Evolutionary conservation across 2,113 vertebrate genomes (phyloP).

Genomic region (Coregonus clupeaformis): DNA sequence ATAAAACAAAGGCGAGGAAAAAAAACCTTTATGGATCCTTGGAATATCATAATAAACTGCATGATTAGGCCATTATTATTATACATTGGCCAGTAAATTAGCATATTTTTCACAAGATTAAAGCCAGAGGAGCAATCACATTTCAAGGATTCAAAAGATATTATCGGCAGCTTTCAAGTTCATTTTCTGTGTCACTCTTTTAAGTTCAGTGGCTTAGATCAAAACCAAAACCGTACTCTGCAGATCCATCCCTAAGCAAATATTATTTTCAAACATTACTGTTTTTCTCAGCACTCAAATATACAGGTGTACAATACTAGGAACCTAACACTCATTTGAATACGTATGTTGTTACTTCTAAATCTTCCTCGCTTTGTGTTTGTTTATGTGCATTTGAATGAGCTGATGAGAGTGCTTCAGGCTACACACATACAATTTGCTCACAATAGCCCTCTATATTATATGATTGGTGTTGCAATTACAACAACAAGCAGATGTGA

Average conservation of each 20-base stretch:
- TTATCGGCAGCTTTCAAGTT: conserved; percentile 24
- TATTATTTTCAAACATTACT: conserved; percentile 51
- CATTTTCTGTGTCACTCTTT: conserved; percentile 25
- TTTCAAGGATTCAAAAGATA: conserved; percentile 45
- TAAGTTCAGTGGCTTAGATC: conserved; percentile 15
- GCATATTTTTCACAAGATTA: conserved; percentile 56
- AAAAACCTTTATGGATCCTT: conserved; percentile 48
- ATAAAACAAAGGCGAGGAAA: conserved; percentile 37
- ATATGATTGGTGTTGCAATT: conserved; percentile 32
- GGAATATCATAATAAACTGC: conserved; percentile 38
- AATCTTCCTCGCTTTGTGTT: conserved; percentile 18
- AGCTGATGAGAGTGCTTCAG: conserved; percentile 30
- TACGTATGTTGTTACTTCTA: conserved; percentile 34
- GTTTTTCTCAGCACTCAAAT: conserved; percentile 30
- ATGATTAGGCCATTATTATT: conserved; percentile 50
- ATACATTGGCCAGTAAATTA: conserved; percentile 36
- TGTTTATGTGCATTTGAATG: conserved; percentile 39
- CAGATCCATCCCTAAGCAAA: conserved; percentile 25
- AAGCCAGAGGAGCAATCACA: conserved; percentile 39
- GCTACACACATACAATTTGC: conserved; percentile 32
- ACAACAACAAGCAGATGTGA: conserved; percentile 26
- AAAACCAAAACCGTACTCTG: conserved; percentile 34
- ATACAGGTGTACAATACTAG: conserved; percentile 20
- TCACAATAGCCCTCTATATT: conserved; percentile 32
- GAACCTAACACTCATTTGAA: conserved; percentile 28